Base-by-base conservation (phyloP, 2,797 vertebrate genomes). In the Acridotheres tristis region DNA sequence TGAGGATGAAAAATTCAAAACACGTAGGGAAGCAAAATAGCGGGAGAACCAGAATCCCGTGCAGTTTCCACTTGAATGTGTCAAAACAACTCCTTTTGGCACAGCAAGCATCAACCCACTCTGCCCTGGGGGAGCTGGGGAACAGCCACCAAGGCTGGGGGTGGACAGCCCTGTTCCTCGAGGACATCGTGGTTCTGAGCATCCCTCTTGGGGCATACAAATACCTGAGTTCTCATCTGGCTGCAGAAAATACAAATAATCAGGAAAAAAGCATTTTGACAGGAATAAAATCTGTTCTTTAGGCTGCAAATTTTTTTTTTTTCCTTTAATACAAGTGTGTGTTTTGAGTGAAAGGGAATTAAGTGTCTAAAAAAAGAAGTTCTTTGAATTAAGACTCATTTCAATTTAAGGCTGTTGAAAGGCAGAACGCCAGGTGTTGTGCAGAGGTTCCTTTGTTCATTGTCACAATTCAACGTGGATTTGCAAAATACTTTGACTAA, bases 401-500 rank as follows among this genome's bases (percentile, higher is more conserved):
- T 91, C 48, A 45, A 47, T 90, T 85, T 10, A 25, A 61, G 77
- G 58, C 22, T 8, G 47, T 32, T 88, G 80, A 86, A 91, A 94
- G 89, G 93, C 82, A 88, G 90, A 91, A 76, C 0, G 3, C 36
- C 93, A 91, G 90, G 93, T 94, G 88, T 93, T 93, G 76, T 84
- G 83, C 82, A 92, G 85, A 88, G 71, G 73, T 76, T 93, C 48
- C 89, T 95, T 96, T 96, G 95, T 93, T 95, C 83, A 0, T n/a
- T 95, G 91, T 89, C 88, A 95, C 91, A 84, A 90, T 90, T 84
- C 93, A 76, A 32, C 1, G 1, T 2, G n/a, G 77, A 85, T 91
- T 93, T 95, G 80, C 83, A 86, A 96, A 96, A 96, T 78, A 95
- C 83, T 93, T 95, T 94, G 93, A 94, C 91, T 94, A 73, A 94